phyloP scores from a whole-genome alignment of 2,113 vertebrate species.

The Opisthocomus hoazin region DNA sequence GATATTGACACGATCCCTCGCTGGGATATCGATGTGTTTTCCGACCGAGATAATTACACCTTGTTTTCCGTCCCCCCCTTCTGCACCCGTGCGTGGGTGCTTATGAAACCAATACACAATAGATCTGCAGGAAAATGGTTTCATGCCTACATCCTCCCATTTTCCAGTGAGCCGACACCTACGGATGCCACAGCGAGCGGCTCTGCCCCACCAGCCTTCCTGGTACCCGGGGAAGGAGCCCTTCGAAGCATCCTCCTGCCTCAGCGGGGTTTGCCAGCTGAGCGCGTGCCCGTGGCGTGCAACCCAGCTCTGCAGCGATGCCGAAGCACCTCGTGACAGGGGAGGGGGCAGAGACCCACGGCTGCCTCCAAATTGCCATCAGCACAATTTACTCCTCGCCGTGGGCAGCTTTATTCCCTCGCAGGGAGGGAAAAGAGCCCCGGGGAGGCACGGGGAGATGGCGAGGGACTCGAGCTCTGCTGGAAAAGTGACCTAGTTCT shows the following conservation, averaged over 20 bases:
- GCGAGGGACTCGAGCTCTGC: not conserved
- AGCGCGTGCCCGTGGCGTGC: accelerated
- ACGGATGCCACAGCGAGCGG: not conserved
- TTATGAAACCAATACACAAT: accelerated
- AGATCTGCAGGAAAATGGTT: not conserved
- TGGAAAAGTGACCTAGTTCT: not conserved
- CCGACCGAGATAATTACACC: not conserved
- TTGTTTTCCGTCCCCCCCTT: accelerated
- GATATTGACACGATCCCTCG: not conserved
- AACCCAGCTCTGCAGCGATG: not conserved
- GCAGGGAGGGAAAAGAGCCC: not conserved
- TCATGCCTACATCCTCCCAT: not conserved
- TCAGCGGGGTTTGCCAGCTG: not conserved
- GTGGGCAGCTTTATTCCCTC: not conserved
- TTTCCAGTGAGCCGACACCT: not conserved
- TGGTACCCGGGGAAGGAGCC: not conserved
- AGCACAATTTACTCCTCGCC: not conserved
- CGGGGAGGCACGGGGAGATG: not conserved
- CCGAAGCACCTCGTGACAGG: not conserved
- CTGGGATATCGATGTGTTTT: not conserved
- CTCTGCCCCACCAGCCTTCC: not conserved
- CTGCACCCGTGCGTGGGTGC: too few relatives aligned
- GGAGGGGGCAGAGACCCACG: not conserved
- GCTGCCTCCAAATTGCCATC: not conserved
- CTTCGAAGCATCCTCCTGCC: not conserved